Conservation (phyloP, 2,797 vertebrate genomes). For the Chrysolophus pictus region DNA sequence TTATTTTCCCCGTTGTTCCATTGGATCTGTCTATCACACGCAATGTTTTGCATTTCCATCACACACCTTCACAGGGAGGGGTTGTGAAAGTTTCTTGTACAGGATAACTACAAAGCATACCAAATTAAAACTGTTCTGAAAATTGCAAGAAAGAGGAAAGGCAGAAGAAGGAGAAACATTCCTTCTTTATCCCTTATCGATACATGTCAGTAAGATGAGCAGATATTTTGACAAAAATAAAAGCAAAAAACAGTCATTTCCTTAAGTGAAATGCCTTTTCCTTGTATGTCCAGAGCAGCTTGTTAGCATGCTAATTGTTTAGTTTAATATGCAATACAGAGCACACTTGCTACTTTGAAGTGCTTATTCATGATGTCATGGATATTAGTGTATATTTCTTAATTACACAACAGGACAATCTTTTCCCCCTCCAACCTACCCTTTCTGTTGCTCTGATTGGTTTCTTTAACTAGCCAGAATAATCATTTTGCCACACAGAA, state of each 20-base stretch:
- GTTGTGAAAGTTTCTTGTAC: background rate
- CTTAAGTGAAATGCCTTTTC: constrained; percentile 22
- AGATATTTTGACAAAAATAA: constrained; percentile 10
- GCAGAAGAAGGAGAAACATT: background rate
- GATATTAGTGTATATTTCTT: constrained; percentile 68
- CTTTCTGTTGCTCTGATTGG: constrained; percentile 49
- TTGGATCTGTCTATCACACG: constrained; percentile 29
- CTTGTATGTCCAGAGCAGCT: constrained; percentile 28
- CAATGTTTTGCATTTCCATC: constrained; percentile 8
- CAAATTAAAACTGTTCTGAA: constrained; percentile 2
- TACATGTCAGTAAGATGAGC: constrained; percentile 53
- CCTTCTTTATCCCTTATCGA: background rate
- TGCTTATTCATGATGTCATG: constrained; percentile 55
- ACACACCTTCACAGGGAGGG: background rate
- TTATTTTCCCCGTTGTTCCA: constrained; percentile 41
- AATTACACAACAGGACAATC: constrained; percentile 66
- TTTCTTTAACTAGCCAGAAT: constrained; percentile 69
- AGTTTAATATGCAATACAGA: constrained; percentile 60
- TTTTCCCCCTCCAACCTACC: background rate
- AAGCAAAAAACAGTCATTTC: background rate
- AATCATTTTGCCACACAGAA: constrained; percentile 69
- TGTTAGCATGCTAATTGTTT: constrained; percentile 58
- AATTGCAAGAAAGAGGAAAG: background rate
- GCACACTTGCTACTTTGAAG: constrained; percentile 66
- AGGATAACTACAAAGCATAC: background rate